Evolutionary conservation across 2,797 vertebrate genomes (phyloP).

Genomic region (Aselliscus stoliczkanus): DNA sequence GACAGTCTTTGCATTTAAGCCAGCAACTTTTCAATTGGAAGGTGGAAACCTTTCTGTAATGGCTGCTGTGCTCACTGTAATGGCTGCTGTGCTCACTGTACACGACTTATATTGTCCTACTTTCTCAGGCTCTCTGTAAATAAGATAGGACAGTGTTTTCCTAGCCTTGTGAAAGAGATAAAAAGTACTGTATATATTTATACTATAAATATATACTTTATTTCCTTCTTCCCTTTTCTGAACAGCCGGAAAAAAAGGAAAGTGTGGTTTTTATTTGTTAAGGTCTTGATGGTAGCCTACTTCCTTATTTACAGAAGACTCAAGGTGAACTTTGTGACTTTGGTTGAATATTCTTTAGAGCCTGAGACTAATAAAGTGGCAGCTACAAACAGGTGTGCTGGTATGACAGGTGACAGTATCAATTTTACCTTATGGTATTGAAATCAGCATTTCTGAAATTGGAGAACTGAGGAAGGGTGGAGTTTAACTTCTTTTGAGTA

Average conservation of each 20-base stretch:
- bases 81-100: neutral
- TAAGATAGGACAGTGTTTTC: neutral
- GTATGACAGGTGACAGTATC: neutral
- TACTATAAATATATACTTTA: neutral
- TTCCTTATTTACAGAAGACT: neutral
- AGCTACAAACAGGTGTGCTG: neutral
- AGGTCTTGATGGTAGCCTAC: neutral
- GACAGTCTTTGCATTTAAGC: neutral
- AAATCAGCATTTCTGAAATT: neutral
- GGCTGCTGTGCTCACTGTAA: neutral
- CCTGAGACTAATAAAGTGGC: neutral
- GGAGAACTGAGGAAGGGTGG: neutral
- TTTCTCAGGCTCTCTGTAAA: neutral
- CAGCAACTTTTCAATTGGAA: neutral
- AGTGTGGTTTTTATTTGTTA: neutral
- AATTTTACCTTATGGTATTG: neutral
- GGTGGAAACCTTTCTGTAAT: neutral
- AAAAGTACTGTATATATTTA: neutral
- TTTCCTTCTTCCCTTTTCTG: neutral
- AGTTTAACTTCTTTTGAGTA: neutral
- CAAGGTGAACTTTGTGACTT: neutral
- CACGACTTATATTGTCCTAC: neutral
- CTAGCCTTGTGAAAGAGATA: neutral
- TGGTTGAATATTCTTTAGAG: neutral
- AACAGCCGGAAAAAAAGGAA: neutral